Evolutionary conservation across 2,888 invertebrate species (phyloP), one percentile per base, ranked within the genome.

Genomic region (Chloroclystis v-ata): DNA sequence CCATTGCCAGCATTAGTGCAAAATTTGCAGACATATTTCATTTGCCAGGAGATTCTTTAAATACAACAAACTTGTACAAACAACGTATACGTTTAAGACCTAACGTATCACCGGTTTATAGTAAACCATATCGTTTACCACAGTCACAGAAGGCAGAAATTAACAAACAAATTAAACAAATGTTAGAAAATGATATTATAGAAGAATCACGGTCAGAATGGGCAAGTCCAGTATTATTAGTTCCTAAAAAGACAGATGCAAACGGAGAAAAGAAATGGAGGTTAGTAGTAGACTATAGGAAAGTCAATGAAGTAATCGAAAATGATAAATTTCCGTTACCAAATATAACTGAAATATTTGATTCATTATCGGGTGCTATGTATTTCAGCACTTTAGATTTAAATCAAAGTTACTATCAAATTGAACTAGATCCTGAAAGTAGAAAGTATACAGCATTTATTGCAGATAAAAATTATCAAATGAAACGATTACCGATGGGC

Each of bases 11-110:
- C 9, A 43, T 60, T 11, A 59, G 55, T 38, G 47, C 56, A 0
- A 59, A 62, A 42, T 62, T 44, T 49, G 3, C 44, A 0, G 56
- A 62, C 20, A 35, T 60, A 10, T 62, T 62, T 44, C 35, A 43
- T 45, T 38, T 59, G 33, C 37, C 46, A 12, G 49, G 45, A 4
- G 59, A 62, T 38, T 56, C 48, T 28, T 33, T 59, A 25, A 30
- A 29, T 1, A 47, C 52, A 1, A 54, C 57, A 6, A 43, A 52
- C 33, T 5, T 58, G 5, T 47, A 33, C 13, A 8, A 49, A 43
- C 59, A 60, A 13, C 13, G 33, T 2, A 60, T 62, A 6, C 5
- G 14, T 7, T 45, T 62, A 28, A 58, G 59, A 49, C 42, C 32
- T 1, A 33, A 44, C 10, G 24, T 24, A 1, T 25, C 1, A 0